Evolutionary conservation across 2,113 vertebrate species (phyloP).

Genomic region (Bubo blakistoni): DNA sequence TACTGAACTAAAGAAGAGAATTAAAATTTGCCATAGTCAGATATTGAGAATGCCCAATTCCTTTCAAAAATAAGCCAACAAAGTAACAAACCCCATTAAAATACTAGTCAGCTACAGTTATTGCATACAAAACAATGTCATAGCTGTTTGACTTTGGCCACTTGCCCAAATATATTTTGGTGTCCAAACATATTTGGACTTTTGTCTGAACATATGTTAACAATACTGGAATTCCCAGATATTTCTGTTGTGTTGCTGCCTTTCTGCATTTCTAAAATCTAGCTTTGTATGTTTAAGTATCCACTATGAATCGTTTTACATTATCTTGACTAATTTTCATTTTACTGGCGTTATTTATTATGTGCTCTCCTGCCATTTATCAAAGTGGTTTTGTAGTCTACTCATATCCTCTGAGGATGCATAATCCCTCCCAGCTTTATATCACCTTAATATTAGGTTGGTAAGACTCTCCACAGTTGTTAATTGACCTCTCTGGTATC

Average conservation of each 20-base stretch:
- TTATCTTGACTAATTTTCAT: not conserved
- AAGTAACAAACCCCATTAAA: not conserved
- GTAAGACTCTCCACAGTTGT: not conserved
- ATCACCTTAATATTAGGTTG: constrained; percentile 37
- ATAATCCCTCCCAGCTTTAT: constrained; percentile 23
- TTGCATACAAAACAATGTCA: not conserved
- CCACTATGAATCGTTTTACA: not conserved
- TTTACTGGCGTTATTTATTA: constrained; percentile 17
- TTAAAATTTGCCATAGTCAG: not conserved
- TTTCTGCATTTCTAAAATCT: constrained; percentile 2
- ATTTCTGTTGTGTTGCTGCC: not conserved
- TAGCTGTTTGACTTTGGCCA: not conserved
- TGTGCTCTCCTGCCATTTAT: constrained; percentile 31
- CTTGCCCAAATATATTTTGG: not conserved
- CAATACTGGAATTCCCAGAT: not conserved
- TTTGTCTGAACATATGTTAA: not conserved
- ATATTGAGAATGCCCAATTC: not conserved
- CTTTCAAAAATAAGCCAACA: not conserved
- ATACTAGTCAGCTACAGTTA: not conserved
- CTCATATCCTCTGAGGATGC: not conserved
- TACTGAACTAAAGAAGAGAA: not conserved
- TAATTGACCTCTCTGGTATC: constrained; percentile 30
- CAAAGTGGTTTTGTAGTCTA: not conserved
- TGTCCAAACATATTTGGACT: not conserved
- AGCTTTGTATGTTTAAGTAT: constrained; percentile 5